These are phyloP conservation scores for Drosophila ironensis DNA, from an alignment of 1,140 invertebrate genomes.

Conservation along the genomic window DNA sequence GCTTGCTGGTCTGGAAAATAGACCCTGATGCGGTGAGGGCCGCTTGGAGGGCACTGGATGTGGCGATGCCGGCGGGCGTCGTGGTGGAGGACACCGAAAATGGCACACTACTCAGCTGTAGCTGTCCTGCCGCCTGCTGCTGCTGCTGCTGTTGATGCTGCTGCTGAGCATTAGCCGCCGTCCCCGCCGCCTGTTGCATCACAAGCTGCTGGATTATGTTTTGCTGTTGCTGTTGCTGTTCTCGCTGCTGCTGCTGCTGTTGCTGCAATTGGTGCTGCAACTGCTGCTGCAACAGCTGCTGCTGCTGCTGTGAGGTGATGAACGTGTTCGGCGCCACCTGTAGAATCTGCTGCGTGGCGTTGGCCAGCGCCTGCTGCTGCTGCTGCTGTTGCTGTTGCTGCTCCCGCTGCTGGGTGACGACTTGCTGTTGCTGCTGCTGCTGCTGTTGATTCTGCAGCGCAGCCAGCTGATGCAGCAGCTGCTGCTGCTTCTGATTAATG, in stretches of 20 bases:
- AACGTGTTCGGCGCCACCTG: slow-evolving; percentile 81
- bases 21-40: slow-evolving; percentile 47
- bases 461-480: slow-evolving; percentile 68
- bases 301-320: slow-evolving; percentile 67
- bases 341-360: slow-evolving; percentile 76
- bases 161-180: slow-evolving; percentile 19
- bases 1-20: slow-evolving; percentile 55
- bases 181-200: slow-evolving; percentile 59
- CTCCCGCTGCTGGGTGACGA: slow-evolving; percentile 35
- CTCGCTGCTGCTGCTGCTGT: slow-evolving; percentile 69
- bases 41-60: slow-evolving; percentile 66
- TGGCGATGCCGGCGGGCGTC: slow-evolving; percentile 80
- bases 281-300: slow-evolving; percentile 78
- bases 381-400: slow-evolving; percentile 77
- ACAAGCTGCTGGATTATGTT: slow-evolving; percentile 77
- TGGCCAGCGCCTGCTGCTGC: slow-evolving; percentile 53
- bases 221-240: slow-evolving; percentile 72
- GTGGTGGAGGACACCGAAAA: slow-evolving; percentile 82
- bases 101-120: slow-evolving; percentile 67
- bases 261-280: slow-evolving; percentile 68
- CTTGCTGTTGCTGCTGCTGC: slow-evolving; percentile 37
- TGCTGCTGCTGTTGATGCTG: slow-evolving; percentile 29
- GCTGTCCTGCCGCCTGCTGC: slow-evolving; percentile 30
- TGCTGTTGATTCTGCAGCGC: slow-evolving; percentile 73
- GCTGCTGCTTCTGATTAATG: slow-evolving; percentile 68